These are phyloP conservation scores for Acestrorhynchus altus DNA, from an alignment of 2,797 vertebrate genomes.

Conservation along the genomic window DNA sequence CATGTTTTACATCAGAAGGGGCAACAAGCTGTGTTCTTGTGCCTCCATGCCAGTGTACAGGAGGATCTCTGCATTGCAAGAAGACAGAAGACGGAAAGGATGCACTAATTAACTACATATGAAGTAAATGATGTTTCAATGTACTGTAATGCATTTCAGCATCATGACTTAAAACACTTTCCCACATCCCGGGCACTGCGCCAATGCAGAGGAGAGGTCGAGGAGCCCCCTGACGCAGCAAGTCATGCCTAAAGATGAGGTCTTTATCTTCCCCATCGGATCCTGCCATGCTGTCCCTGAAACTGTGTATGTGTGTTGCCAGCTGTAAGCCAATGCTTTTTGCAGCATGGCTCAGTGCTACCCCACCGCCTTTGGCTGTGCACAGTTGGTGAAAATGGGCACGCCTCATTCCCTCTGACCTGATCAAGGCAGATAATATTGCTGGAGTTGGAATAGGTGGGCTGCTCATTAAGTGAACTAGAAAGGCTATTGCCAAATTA, in stretches of 20 bases:
- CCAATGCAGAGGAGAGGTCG: neutral
- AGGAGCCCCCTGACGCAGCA: neutral
- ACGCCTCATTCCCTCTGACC: slow-evolving; percentile 8
- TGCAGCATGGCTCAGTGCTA: slow-evolving; percentile 7
- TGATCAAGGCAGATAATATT: slow-evolving; percentile 7
- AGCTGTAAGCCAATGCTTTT: slow-evolving; percentile 1
- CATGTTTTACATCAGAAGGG: no score
- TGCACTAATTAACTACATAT: no score
- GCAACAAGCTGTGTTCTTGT: no score
- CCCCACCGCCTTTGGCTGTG: slow-evolving; percentile 11
- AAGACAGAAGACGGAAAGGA: no score
- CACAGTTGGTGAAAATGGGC: slow-evolving; percentile 12
- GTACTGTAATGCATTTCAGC: neutral
- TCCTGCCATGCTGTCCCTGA: slow-evolving; percentile 9
- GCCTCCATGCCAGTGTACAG: no score
- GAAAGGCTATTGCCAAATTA: slow-evolving; percentile 10
- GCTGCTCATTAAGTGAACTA: slow-evolving; percentile 10
- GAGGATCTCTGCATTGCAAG: no score
- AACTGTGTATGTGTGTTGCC: slow-evolving; percentile 24
- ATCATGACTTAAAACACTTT: neutral
- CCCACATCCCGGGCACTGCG: neutral
- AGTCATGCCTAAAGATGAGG: slow-evolving; percentile 18
- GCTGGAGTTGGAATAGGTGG: neutral
- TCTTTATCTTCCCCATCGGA: neutral
- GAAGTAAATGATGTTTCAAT: no score